Evolutionary conservation across 2,888 invertebrate genomes (phyloP).

Genomic region (Perithous albicinctus): DNA sequence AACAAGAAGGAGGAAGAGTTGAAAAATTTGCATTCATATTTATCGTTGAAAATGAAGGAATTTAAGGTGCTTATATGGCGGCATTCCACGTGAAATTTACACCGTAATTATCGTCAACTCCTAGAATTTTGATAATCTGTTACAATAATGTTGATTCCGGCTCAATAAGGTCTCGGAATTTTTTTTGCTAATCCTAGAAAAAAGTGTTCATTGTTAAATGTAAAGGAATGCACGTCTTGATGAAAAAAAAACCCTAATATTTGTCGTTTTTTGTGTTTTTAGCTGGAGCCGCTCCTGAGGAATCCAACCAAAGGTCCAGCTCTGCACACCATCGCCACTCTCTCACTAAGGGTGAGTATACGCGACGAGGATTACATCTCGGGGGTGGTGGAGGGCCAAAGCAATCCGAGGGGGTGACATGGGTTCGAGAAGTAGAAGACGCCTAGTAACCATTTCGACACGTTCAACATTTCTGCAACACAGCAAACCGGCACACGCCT

Average conservation of each 20-base stretch:
- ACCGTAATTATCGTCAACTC: no score
- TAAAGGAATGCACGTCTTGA: not conserved
- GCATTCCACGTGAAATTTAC: no score
- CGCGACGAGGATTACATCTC: not conserved
- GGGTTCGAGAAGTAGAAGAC: slow-evolving; percentile 6
- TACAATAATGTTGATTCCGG: no score
- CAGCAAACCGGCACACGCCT: not conserved
- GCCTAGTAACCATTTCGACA: slow-evolving; percentile 36
- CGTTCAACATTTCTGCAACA: not conserved
- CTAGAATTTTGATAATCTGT: no score
- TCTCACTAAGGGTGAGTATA: slow-evolving; percentile 83
- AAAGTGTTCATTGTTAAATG: not conserved
- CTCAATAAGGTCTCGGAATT: no score
- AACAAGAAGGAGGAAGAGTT: not conserved
- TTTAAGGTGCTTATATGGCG: no score
- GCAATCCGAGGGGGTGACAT: not conserved
- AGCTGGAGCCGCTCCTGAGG: slow-evolving; percentile 86
- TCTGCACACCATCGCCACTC: slow-evolving; percentile 84
- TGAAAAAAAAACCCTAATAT: not conserved
- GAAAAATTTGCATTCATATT: not conserved
- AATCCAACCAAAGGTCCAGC: slow-evolving; percentile 84
- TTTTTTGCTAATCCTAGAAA: no score
- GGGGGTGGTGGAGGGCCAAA: not conserved
- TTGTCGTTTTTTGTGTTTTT: slow-evolving; percentile 73
- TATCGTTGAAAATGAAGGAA: not conserved